phyloP scores from a whole-genome alignment of 2,113 vertebrate species.

The Taxidea taxus region DNA sequence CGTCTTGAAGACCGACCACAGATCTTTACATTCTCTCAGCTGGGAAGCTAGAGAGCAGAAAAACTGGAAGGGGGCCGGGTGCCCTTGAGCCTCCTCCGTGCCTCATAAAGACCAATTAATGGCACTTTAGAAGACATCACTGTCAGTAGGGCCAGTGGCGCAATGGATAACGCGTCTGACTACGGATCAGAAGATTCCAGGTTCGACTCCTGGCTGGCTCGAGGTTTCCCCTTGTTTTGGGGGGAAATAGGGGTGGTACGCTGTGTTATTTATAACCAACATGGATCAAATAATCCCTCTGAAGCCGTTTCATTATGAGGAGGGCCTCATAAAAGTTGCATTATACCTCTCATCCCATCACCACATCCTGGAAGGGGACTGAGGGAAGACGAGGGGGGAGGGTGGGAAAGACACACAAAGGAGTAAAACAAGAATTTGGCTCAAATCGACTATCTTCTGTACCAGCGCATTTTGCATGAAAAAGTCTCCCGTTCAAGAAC shows the following conservation, averaged over 20 bases:
- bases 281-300: neutral
- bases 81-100: neutral
- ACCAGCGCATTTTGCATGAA: neutral
- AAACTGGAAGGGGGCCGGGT: neutral
- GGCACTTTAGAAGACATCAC: accelerated
- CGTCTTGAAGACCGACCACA: neutral
- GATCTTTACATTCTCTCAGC: neutral
- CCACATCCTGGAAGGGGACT: neutral
- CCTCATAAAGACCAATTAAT: neutral
- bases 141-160: slow-evolving; percentile 73
- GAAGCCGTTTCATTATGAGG: too few species aligned
- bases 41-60: neutral
- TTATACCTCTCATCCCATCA: neutral
- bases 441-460: neutral
- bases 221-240: accelerated
- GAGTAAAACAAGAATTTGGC: neutral
- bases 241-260: too few species aligned
- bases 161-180: slow-evolving; percentile 86
- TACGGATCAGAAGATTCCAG: slow-evolving; percentile 89
- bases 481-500: neutral
- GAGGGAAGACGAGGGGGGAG: neutral
- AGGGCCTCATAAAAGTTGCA: neutral
- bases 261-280: neutral
- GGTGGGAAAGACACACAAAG: neutral
- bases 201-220: slow-evolving; percentile 87